phyloP scores from a whole-genome alignment of 2,888 invertebrate genomes.

The Pterobdella sp. region DNA sequence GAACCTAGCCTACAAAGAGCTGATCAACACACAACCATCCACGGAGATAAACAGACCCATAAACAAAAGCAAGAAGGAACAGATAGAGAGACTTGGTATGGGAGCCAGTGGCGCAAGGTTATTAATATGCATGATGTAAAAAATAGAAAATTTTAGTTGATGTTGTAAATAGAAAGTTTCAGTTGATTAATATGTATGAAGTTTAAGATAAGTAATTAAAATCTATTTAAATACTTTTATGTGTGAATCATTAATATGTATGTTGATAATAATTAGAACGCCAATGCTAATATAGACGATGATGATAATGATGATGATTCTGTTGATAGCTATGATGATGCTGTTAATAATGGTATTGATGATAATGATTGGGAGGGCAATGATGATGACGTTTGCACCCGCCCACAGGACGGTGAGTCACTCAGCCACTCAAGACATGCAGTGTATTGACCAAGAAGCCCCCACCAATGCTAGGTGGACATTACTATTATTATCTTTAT shows the following conservation, averaged over 20 bases:
- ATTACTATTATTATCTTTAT: neutral
- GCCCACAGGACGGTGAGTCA: slow-evolving; percentile 54
- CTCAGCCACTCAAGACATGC: slow-evolving; percentile 83
- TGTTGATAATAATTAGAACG: no score
- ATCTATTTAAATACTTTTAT: no score
- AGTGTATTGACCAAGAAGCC: slow-evolving; percentile 73
- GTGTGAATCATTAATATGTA: no score
- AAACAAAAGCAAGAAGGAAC: slow-evolving; percentile 75
- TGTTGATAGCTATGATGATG: neutral
- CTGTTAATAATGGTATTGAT: neutral
- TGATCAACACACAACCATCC: slow-evolving; percentile 52
- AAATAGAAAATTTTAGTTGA: no score
- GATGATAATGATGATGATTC: neutral
- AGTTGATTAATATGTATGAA: no score
- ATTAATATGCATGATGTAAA: no score
- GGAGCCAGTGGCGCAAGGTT: slow-evolving; percentile 52
- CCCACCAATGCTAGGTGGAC: slow-evolving; percentile 36
- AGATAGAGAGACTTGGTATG: slow-evolving; percentile 88
- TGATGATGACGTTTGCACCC: neutral
- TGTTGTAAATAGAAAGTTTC: no score
- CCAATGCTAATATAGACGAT: no score
- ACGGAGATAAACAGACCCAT: slow-evolving; percentile 64
- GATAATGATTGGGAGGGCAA: neutral
- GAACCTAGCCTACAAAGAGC: slow-evolving; percentile 50
- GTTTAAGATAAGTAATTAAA: no score